Percentiles rank a stretch among this genome's conserved stretches.
Evolutionary conservation across 2,888 invertebrate species (phyloP).

Genomic region (Octodonta nipae): DNA sequence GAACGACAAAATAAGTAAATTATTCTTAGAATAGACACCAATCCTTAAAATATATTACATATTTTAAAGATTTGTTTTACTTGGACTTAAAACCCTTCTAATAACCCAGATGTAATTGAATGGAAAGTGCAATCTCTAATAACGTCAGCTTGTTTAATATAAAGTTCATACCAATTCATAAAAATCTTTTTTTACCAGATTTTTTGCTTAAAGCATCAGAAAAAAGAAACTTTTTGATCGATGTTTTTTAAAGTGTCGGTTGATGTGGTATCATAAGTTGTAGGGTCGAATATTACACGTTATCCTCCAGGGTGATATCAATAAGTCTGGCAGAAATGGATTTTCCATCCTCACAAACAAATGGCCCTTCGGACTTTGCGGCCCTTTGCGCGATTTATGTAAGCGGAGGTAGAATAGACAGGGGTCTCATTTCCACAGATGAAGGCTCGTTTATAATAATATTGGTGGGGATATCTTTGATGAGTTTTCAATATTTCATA

Average conservation of each 20-base stretch:
- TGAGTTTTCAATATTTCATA: too few species aligned
- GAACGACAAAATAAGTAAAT: too few species aligned
- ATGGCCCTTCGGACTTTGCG: slow-evolving; percentile 32
- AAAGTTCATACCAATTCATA: too few species aligned
- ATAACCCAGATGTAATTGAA: too few species aligned
- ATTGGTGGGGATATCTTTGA: background rate
- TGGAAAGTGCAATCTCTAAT: too few species aligned
- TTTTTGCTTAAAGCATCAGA: too few species aligned
- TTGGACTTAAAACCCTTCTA: too few species aligned
- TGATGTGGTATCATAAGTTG: slow-evolving; percentile 30
- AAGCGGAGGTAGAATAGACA: slow-evolving; percentile 6
- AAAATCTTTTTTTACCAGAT: too few species aligned
- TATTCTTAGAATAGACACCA: too few species aligned
- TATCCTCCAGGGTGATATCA: slow-evolving; percentile 35
- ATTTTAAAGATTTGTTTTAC: too few species aligned
- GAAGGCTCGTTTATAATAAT: background rate
- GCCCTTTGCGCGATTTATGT: slow-evolving; percentile 22
- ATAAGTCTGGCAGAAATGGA: slow-evolving; percentile 40
- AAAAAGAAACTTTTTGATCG: slow-evolving; percentile 25
- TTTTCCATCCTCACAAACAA: slow-evolving; percentile 37
- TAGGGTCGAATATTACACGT: slow-evolving; percentile 29
- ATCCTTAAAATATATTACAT: too few species aligned
- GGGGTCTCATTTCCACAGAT: slow-evolving; percentile 1
- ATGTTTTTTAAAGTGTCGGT: slow-evolving; percentile 32
- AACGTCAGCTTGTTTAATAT: too few species aligned